Conservation (phyloP, 2,113 vertebrate species). For the human (Homo sapiens) region DNA sequence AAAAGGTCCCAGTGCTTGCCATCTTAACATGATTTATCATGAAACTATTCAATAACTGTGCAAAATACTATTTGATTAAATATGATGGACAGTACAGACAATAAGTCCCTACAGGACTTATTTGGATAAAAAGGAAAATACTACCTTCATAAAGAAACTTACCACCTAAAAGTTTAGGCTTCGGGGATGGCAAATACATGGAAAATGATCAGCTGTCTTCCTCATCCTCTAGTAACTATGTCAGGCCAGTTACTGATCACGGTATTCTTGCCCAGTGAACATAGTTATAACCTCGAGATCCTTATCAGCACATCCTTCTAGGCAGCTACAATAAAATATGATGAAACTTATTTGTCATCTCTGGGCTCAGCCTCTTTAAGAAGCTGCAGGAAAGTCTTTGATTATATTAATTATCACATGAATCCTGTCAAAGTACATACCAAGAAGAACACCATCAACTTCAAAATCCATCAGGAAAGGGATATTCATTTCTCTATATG, state of each 20-base stretch:
- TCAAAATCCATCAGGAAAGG: neutral
- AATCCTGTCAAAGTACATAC: neutral
- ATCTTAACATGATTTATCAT: conserved; percentile 3
- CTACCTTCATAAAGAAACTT: neutral
- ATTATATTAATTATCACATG: neutral
- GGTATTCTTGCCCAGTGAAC: neutral
- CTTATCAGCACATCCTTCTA: neutral
- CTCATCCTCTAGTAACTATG: neutral
- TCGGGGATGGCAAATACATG: neutral
- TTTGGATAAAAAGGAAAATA: neutral
- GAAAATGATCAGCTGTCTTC: neutral
- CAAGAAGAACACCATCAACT: neutral
- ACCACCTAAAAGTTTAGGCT: conserved; percentile 15
- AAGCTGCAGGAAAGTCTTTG: neutral
- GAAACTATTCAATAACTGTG: neutral
- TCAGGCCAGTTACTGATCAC: neutral
- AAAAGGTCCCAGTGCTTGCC: neutral
- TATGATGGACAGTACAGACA: neutral
- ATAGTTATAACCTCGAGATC: neutral
- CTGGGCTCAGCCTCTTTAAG: neutral
- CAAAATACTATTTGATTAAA: conserved; percentile 27
- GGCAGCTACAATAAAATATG: neutral
- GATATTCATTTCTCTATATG: neutral
- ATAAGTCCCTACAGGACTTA: neutral
- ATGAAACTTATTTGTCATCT: neutral